Evolutionary conservation across 2,888 invertebrate species (phyloP), one percentile per base, ranked within the genome.

Genomic region (Drosophila meridiana): DNA sequence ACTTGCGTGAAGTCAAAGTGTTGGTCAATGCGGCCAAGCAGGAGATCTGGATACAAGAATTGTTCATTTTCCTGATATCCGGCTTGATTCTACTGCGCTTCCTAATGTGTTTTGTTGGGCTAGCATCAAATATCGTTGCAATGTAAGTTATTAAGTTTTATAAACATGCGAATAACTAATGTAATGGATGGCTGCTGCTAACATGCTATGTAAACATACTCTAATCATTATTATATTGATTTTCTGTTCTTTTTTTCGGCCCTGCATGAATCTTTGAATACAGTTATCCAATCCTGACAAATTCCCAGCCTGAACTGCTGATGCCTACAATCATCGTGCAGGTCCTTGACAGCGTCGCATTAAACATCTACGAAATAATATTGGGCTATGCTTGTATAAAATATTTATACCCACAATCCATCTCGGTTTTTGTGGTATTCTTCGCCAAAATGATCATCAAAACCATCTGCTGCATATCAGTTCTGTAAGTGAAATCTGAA

Each of bases 241-340:
- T 11, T 45, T 11, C 20, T 20, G 20, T 43, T 43, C 43, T 26
- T 45, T 45, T 20, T n/a, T 43, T 43, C 8, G 3, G 11, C 4
- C 28, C 11, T 40, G 14, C 14, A 38, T 42, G n/a, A 6, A 6
- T 20, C 55, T 20, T 14, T 8, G 14, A 26, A 30, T 20, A 9
- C 36, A 93, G 93, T 9, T 92, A 90, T 79, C 93, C 93, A 1
- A 90, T 93, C 48, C 69, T 93, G 50, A 87, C 90, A 7, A 82
- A 91, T 32, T 85, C 90, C 0, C 77, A 89, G 32, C 78, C 90
- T 5, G 92, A 93, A 43, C 71, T 93, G 13, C 71, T 93, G 4
- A 66, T 92, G 66, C 93, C 93, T 20, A 85, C 91, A 4, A 90
- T 93, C 26, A 58, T 90, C 26, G 64, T 85, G 1, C 92, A 91